Conservation (phyloP, 2,888 invertebrate species). For the Drosophila phalerata region DNA sequence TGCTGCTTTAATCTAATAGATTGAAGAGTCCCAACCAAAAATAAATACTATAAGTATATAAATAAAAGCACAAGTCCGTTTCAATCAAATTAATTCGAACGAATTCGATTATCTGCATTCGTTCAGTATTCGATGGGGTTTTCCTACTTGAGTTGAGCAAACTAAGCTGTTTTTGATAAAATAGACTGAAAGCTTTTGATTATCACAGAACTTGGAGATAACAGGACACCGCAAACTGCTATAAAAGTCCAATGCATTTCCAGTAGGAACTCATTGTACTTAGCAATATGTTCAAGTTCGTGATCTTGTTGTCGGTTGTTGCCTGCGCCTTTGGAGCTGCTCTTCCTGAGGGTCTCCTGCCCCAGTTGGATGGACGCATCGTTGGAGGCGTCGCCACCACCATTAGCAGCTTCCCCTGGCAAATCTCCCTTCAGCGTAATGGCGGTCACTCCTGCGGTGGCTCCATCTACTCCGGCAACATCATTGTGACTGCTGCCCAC, state of each 20-base stretch:
- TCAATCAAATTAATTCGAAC: not conserved
- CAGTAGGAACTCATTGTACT: slow-evolving; percentile 18
- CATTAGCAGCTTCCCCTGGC: slow-evolving; percentile 74
- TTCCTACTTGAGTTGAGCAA: not conserved
- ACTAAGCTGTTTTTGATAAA: slow-evolving; percentile 2
- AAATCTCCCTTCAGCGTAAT: slow-evolving; percentile 75
- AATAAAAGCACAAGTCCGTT: not conserved
- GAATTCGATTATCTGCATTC: not conserved
- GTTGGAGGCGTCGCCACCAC: slow-evolving; percentile 76
- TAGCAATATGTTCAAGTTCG: slow-evolving; percentile 69
- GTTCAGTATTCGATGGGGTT: not conserved
- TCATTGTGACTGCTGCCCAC: slow-evolving; percentile 88
- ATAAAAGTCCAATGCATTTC: slow-evolving; percentile 1
- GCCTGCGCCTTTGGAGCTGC: slow-evolving; percentile 71
- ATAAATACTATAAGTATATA: not conserved
- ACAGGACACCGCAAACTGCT: not conserved
- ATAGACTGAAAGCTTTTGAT: slow-evolving; percentile 4
- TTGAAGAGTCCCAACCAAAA: not conserved
- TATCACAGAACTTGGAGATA: not conserved
- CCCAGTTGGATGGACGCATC: slow-evolving; percentile 80
- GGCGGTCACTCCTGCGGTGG: slow-evolving; percentile 87
- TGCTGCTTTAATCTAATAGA: too few species aligned
- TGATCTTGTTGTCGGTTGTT: slow-evolving; percentile 65
- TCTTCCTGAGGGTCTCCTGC: slow-evolving; percentile 68
- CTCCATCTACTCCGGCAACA: slow-evolving; percentile 85